Conservation (phyloP, 2,113 vertebrate genomes). For the Paradoxurus hermaphroditus region DNA sequence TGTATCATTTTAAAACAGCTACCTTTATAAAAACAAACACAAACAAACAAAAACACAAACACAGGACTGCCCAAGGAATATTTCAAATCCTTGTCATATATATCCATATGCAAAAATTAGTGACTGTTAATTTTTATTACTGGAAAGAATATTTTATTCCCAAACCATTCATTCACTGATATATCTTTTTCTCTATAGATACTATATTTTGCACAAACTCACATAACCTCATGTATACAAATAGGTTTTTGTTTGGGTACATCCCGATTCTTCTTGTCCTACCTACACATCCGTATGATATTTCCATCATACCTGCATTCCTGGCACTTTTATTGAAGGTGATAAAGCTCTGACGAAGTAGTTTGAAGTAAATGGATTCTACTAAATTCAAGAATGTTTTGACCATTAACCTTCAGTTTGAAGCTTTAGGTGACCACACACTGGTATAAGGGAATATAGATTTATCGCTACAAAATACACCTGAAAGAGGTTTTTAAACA, state of each 20-base stretch:
- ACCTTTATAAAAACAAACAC: neutral
- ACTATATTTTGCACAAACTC: neutral
- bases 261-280: neutral
- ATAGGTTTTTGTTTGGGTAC: neutral
- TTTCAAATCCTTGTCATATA: neutral
- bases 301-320: conserved; percentile 8
- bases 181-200: neutral
- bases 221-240: neutral
- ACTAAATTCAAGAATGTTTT: conserved; percentile 57
- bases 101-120: neutral
- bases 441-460: neutral
- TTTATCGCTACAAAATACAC: neutral
- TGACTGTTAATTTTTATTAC: neutral
- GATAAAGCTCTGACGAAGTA: conserved; percentile 27
- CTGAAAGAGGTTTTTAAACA: conserved; percentile 57
- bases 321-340: conserved; percentile 53
- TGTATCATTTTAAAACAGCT: neutral
- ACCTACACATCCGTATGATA: neutral
- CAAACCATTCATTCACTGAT: neutral
- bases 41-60: neutral
- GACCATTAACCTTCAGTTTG: conserved; percentile 39
- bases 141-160: neutral
- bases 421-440: conserved; percentile 36
- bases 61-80: neutral
- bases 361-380: conserved; percentile 47